Evolutionary conservation across 2,888 invertebrate species (phyloP).

Genomic region (Rhagophthalmus giganteus): DNA sequence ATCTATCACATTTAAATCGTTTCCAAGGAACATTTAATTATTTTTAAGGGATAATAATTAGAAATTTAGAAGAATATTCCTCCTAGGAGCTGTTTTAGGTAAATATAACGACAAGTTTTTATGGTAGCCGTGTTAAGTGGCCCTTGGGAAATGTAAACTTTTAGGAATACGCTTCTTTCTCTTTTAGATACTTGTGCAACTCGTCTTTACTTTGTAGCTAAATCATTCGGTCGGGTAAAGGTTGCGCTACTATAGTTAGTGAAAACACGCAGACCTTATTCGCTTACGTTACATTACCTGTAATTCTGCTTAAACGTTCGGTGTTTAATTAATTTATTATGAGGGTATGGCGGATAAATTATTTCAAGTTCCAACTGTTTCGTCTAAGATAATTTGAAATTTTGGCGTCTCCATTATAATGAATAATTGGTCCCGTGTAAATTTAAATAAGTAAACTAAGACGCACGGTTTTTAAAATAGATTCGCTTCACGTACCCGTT

Average conservation of each 20-base stretch:
- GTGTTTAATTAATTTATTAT: too few species aligned
- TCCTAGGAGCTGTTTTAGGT: slow-evolving; percentile 26
- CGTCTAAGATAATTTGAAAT: too few species aligned
- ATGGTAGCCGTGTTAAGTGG: slow-evolving; percentile 23
- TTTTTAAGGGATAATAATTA: slow-evolving; percentile 5
- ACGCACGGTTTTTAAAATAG: not conserved
- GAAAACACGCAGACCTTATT: too few species aligned
- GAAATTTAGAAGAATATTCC: slow-evolving; percentile 19
- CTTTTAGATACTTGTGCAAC: slow-evolving; percentile 21
- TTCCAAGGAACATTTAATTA: slow-evolving; percentile 5
- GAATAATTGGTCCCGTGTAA: too few species aligned
- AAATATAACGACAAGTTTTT: slow-evolving; percentile 29
- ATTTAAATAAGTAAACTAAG: too few species aligned
- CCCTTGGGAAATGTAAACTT: slow-evolving; percentile 32
- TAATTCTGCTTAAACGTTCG: too few species aligned
- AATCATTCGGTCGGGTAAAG: too few species aligned
- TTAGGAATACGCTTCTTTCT: slow-evolving; percentile 26
- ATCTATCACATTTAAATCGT: not conserved
- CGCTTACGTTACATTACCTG: too few species aligned
- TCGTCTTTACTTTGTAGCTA: slow-evolving; percentile 18
- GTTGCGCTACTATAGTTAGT: too few species aligned
- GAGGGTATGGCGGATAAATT: too few species aligned
- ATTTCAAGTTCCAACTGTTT: too few species aligned
- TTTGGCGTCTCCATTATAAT: too few species aligned
- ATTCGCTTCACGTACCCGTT: slow-evolving; percentile 10